Evolutionary conservation across 2,113 vertebrate genomes (phyloP).

Genomic region (Dromiciops gliroides): DNA sequence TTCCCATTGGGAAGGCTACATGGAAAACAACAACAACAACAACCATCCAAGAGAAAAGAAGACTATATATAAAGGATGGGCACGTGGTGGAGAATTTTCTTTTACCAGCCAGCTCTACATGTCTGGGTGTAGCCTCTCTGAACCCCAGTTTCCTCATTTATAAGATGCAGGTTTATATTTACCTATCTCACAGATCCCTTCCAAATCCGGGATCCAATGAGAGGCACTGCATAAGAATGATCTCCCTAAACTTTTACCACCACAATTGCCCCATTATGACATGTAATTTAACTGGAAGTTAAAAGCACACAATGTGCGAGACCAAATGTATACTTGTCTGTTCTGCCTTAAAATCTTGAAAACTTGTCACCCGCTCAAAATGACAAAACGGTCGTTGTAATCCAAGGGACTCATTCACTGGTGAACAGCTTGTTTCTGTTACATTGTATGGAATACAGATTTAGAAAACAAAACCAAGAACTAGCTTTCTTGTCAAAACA

Average conservation of each 20-base stretch:
- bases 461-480: constrained; percentile 71
- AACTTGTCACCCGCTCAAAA: constrained; percentile 53
- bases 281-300: constrained; percentile 39
- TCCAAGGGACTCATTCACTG: constrained; percentile 55
- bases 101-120: too few relatives aligned
- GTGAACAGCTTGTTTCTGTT: constrained; percentile 75
- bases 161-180: background rate
- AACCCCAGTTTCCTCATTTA: background rate
- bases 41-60: background rate
- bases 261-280: background rate
- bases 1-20: background rate
- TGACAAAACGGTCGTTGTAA: constrained; percentile 51
- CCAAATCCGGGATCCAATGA: background rate
- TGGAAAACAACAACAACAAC: background rate
- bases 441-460: constrained; percentile 75
- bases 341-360: constrained; percentile 56
- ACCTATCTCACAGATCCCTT: background rate
- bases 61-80: background rate
- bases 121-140: background rate
- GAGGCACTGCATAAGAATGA: background rate
- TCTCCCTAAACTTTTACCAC: background rate
- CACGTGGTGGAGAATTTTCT: background rate
- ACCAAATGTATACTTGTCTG: constrained; percentile 46
- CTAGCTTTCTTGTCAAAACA: constrained; percentile 77
- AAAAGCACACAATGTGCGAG: constrained; percentile 57